Base-by-base conservation (phyloP, 92 coral and sea anemone genomes). In the Diadumene lineata region DNA sequence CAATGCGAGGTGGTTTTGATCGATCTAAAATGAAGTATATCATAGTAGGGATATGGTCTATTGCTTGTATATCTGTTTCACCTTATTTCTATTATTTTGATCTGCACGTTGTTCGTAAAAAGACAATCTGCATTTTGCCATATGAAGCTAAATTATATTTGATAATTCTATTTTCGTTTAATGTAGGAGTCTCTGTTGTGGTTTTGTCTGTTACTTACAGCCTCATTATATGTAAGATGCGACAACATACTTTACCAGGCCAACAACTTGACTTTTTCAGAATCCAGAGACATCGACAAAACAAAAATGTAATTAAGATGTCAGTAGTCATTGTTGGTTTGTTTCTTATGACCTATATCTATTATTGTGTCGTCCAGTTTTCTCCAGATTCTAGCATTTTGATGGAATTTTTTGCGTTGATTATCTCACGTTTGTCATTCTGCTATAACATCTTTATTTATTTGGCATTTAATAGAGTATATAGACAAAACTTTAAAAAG, bases 31-130 rank as follows among this genome's bases (percentile, higher is more conserved):
- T 66, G 22, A 66, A 66, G 18, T 66, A 66, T 56, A 66, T 66
- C 71, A 66, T 66, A 34, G 1, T 56, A 34, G 71, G 71, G 27
- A 66, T 66, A 29, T 66, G 71, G 71, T 34, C 43, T 28, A 34
- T 34, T 66, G 31, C 71, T 19, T 27, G 29, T 13, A 53, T 66
- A 11, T 34, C 21, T 2, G 4, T 31, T 11, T 34, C 56, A 34
- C 71, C 71, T 43, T 19, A 11, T 1, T 31, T 66, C 0, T 66
- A 66, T 66, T 62, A 15, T 29, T 28, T 62, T 11, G 19, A 30
- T 11, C 43, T 62, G n/a, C n/a, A n/a, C n/a, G n/a, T n/a, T n/a
- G n/a, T n/a, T n/a, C n/a, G n/a, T n/a, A n/a, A n/a, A n/a, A n/a
- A n/a, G 15, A 19, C 7, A 3, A 16, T 1, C 21, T 27, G 1